Evolutionary conservation across 1,140 invertebrate genomes (phyloP).

Genomic region (Episyrphus balteatus): DNA sequence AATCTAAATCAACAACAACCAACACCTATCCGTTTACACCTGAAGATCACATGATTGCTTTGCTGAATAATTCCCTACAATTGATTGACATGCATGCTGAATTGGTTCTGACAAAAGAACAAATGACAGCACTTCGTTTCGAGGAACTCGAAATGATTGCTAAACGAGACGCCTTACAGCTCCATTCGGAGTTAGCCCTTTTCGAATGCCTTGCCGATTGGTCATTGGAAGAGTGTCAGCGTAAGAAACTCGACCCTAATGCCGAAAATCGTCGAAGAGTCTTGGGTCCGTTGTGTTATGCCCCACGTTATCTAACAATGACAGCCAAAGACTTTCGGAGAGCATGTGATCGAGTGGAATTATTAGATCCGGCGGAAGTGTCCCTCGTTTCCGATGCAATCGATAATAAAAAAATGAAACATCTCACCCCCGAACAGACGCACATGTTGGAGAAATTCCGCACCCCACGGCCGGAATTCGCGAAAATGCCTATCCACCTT

Average conservation of each 20-base stretch:
- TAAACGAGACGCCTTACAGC: conserved; percentile 27
- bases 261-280: conserved; percentile 31
- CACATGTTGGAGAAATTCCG: conserved; percentile 32
- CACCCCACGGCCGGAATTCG: conserved; percentile 27
- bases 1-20: conserved; percentile 10
- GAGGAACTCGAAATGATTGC: conserved; percentile 33
- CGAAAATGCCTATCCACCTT: conserved; percentile 33
- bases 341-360: conserved; percentile 28
- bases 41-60: conserved; percentile 30
- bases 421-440: conserved; percentile 31
- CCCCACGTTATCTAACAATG: conserved; percentile 31
- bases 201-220: conserved; percentile 31
- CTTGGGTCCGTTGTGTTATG: conserved; percentile 28
- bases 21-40: conserved; percentile 33
- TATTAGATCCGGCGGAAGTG: conserved; percentile 25
- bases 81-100: conserved; percentile 34
- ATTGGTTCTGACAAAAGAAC: conserved; percentile 19
- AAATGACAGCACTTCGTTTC: conserved; percentile 26
- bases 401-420: conserved; percentile 32
- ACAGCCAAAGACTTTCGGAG: conserved; percentile 22
- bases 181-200: conserved; percentile 26
- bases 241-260: conserved; percentile 26
- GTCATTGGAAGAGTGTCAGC: conserved; percentile 29
- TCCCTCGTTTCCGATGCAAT: conserved; percentile 23
- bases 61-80: conserved; percentile 32